Evolutionary conservation across 2,113 vertebrate species (phyloP).

Genomic region (Platycercus adscitus): DNA sequence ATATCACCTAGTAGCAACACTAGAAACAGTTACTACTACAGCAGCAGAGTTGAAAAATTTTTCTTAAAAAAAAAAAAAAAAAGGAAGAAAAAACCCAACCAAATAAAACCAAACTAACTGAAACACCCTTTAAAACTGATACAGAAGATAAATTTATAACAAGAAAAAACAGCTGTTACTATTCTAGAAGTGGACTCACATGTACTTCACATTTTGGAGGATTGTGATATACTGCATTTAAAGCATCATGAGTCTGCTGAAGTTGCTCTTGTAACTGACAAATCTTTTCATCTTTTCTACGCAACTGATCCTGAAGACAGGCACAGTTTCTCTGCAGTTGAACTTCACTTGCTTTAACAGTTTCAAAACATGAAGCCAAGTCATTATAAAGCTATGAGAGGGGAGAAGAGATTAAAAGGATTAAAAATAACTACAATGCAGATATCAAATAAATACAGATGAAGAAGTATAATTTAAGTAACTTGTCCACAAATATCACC

Average conservation of each 20-base stretch:
- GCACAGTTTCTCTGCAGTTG: slow-evolving; percentile 79
- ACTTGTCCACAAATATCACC: neutral
- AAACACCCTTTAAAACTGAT: neutral
- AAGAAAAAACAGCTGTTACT: neutral
- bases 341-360: slow-evolving; percentile 81
- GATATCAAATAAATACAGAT: neutral
- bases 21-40: neutral
- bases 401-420: neutral
- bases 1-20: neutral
- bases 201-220: slow-evolving; percentile 69
- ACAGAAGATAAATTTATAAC: neutral
- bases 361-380: slow-evolving; percentile 86
- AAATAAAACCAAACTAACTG: neutral
- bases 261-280: slow-evolving; percentile 81
- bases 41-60: neutral
- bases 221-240: slow-evolving; percentile 51
- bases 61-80: neutral
- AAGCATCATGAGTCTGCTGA: slow-evolving; percentile 54
- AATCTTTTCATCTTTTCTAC: slow-evolving; percentile 82
- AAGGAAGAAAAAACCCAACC: neutral
- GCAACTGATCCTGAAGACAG: slow-evolving; percentile 80
- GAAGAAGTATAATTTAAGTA: neutral
- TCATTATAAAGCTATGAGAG: slow-evolving; percentile 86
- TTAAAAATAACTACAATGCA: neutral
- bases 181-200: slow-evolving; percentile 59